phyloP scores from a whole-genome alignment of 2,113 vertebrate species.

The Ornithorhynchus anatinus region DNA sequence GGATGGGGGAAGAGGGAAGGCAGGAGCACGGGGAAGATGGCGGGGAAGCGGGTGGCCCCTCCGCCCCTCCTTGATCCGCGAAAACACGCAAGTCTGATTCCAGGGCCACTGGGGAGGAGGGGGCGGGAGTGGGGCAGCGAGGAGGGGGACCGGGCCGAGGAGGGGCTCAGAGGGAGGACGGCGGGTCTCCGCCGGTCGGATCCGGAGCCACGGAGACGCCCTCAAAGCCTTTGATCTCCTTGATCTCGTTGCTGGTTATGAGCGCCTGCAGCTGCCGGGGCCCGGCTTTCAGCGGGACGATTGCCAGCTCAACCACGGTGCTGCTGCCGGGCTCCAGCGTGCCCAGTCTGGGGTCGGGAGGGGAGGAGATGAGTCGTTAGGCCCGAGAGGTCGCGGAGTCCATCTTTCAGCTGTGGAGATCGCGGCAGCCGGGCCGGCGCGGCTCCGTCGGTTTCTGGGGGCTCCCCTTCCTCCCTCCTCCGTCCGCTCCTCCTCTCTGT shows the following conservation, averaged over 20 bases:
- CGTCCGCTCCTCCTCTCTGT: not conserved
- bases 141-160: not conserved
- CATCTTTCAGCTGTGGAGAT: not conserved
- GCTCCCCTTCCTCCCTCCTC: not conserved
- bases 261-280: slow-evolving; percentile 49
- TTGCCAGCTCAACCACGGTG: slow-evolving; percentile 10
- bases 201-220: slow-evolving; percentile 21
- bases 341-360: slow-evolving; percentile 42
- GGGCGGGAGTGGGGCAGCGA: not conserved
- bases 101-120: too few species aligned
- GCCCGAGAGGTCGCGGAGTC: not conserved
- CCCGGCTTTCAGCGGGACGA: slow-evolving; percentile 49
- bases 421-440: not conserved
- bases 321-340: slow-evolving; percentile 28
- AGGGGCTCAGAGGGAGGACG: too few species aligned
- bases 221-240: slow-evolving; percentile 55
- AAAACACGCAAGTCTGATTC: not conserved
- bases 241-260: slow-evolving; percentile 43
- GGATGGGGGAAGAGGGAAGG: not conserved
- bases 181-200: too few species aligned
- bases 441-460: not conserved
- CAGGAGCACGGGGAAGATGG: not conserved
- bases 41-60: too few species aligned
- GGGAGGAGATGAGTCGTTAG: not conserved
- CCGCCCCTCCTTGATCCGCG: too few species aligned